These are phyloP conservation scores for Hippocampus zosterae DNA, from an alignment of 2,113 vertebrate genomes.

Conservation along the genomic window DNA sequence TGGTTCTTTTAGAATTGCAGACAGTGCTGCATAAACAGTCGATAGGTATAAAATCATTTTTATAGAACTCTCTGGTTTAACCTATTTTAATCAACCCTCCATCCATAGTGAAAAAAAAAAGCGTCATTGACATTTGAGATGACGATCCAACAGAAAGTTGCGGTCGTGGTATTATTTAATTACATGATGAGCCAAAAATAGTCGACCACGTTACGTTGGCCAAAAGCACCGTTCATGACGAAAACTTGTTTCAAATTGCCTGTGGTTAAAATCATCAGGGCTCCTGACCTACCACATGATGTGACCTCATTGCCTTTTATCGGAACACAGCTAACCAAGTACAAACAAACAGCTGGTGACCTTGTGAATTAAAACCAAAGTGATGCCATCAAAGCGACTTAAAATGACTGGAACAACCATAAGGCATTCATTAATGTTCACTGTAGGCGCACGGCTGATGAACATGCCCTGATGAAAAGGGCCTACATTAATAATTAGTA, in stretches of 20 bases:
- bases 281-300: conserved; percentile 55
- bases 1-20: no score
- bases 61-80: no score
- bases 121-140: neutral
- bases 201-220: conserved; percentile 46
- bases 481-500: neutral
- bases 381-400: conserved; percentile 10
- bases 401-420: conserved; percentile 17
- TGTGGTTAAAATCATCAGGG: conserved; percentile 39
- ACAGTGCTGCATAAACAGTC: no score
- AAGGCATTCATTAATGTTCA: conserved; percentile 26
- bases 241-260: conserved; percentile 44
- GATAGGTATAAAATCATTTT: no score
- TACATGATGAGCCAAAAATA: neutral
- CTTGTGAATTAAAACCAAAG: neutral
- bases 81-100: no score
- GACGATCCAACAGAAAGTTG: neutral
- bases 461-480: no score
- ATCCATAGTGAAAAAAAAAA: neutral
- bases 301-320: conserved; percentile 55
- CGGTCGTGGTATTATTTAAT: neutral
- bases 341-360: conserved; percentile 48
- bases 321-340: conserved; percentile 44
- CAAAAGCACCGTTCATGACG: conserved; percentile 44
- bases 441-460: conserved; percentile 15